Conservation (phyloP, 1,140 invertebrate species). For the Caenorhabditis briggsae region DNA sequence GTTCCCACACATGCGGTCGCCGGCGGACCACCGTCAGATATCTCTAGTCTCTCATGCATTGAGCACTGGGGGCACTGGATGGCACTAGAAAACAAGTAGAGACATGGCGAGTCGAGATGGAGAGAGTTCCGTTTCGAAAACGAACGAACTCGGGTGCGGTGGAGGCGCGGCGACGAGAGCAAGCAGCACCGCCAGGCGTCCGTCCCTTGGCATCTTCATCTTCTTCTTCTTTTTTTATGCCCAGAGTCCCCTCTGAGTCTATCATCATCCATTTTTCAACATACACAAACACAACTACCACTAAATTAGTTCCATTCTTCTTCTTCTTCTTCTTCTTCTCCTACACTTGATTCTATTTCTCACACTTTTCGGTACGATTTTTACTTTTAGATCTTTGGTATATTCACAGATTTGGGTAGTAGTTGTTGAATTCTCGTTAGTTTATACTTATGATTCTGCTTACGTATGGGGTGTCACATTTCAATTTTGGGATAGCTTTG, state of each 20-base stretch:
- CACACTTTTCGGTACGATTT: slow-evolving; percentile 19
- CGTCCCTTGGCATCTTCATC: background rate
- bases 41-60: slow-evolving; percentile 18
- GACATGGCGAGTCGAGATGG: background rate
- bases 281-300: background rate
- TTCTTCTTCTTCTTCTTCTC: background rate
- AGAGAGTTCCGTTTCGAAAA: slow-evolving; percentile 47
- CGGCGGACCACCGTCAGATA: background rate
- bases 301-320: slow-evolving; percentile 51
- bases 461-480: no score
- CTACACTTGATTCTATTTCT: background rate
- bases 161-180: slow-evolving; percentile 8
- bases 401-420: no score
- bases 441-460: no score
- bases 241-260: background rate
- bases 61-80: slow-evolving; percentile 28
- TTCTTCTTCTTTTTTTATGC: background rate
- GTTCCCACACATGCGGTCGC: slow-evolving; percentile 13
- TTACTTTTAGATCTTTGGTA: background rate
- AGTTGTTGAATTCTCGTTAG: no score
- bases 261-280: background rate
- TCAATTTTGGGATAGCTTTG: no score
- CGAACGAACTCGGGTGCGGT: slow-evolving; percentile 10
- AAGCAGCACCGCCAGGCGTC: slow-evolving; percentile 44
- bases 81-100: slow-evolving; percentile 42